Base-by-base conservation (phyloP, 1,140 invertebrate genomes). In the Drosophila elegans region DNA sequence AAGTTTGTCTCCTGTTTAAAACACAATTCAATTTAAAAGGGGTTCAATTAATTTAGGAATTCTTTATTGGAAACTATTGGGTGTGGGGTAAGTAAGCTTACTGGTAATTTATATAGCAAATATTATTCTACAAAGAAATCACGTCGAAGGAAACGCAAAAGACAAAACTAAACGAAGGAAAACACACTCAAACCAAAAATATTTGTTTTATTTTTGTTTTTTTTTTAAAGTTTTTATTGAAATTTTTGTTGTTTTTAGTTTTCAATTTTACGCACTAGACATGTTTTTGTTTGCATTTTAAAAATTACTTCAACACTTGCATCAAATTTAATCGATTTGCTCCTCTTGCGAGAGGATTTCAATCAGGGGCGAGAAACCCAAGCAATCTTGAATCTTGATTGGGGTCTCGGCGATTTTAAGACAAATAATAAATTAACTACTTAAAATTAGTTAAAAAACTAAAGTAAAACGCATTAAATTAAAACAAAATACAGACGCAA, bases 371-470 rank as follows among this genome's bases (percentile, higher is more conserved):
- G 59, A 71, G 51, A 78, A 53, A 66, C 62, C 61, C 68, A 71
- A 79, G 60, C 57, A 78, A 66, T 78, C 66, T 76, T 72, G 51
- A 71, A 72, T 72, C 42, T 71, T 72, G 44, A 49, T 71, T 71
- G 66, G 68, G 68, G 68, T 72, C 68, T 72, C 68, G 36, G 51
- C 62, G 49, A 59, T 71, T 78, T 74, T 77, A 85, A 64, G 67
- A 84, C 73, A 81, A 86, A 78, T 82, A 86, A 89, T 89, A 89
- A 89, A 89, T 89, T 89, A 89, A 80, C 84, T 89, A 89, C 84
- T 89, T 89, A 89, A 89, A 89, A 89, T 89, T 89, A 89, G 84
- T 84, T 89, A 89, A 89, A 89, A 89, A 89, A 89, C 79, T 88
- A 88, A 89, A 84, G 57, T 88, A 79, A 88, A 82, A 82, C 66